Evolutionary conservation across 2,888 invertebrate species (phyloP).

Genomic region (Chymomyza procnemis): DNA sequence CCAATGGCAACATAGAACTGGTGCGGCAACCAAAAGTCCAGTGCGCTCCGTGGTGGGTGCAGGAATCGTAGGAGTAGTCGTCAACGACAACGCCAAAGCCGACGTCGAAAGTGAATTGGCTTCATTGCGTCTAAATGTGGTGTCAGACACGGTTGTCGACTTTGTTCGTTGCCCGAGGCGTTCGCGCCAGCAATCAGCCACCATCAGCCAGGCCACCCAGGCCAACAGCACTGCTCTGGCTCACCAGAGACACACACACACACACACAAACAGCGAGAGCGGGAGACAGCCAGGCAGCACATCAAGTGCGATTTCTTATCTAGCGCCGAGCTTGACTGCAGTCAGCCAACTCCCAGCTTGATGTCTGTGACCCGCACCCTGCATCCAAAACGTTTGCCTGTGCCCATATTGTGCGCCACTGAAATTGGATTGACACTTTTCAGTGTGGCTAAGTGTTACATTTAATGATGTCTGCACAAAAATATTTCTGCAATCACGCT

Average conservation of each 20-base stretch:
- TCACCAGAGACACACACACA: background rate
- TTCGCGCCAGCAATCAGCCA: background rate
- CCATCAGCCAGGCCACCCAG: background rate
- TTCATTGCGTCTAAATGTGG: constrained; percentile 69
- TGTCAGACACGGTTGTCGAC: constrained; percentile 44
- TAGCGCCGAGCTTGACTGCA: constrained; percentile 22
- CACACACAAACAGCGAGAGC: too few species aligned
- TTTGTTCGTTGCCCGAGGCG: constrained; percentile 1
- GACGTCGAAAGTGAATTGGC: constrained; percentile 57
- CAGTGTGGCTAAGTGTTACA: constrained; percentile 57
- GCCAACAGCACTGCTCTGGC: background rate
- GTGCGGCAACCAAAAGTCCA: background rate
- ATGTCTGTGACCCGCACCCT: background rate
- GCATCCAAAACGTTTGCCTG: background rate
- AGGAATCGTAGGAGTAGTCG: background rate
- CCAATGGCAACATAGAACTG: background rate
- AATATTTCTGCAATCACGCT: constrained; percentile 55
- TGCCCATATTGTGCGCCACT: constrained; percentile 16
- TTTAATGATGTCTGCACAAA: constrained; percentile 69
- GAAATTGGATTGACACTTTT: constrained; percentile 65
- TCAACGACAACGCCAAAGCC: constrained; percentile 7
- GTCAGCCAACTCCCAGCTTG: background rate
- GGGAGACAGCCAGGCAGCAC: constrained; percentile 1
- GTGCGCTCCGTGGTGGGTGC: background rate
- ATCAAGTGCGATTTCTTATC: constrained; percentile 42